Evolutionary conservation across 2,797 vertebrate species (phyloP).

Genomic region (Podarcis lilfordi): DNA sequence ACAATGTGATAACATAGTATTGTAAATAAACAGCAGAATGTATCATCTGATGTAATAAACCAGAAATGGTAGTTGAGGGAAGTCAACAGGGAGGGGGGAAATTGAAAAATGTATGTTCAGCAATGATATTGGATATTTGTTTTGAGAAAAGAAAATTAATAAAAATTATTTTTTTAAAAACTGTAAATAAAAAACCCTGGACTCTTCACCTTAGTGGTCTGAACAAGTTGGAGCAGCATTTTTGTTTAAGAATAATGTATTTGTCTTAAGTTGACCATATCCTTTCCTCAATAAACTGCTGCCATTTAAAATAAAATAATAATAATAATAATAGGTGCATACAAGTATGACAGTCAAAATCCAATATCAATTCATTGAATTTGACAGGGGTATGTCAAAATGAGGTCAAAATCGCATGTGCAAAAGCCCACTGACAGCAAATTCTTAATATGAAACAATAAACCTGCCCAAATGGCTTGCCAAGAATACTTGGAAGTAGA

Average conservation of each 20-base stretch:
- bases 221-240: not conserved
- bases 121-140: too few species aligned
- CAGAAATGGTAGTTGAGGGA: too few species aligned
- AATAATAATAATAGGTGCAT: constrained; percentile 18
- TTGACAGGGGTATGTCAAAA: constrained; percentile 14
- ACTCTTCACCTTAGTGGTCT: constrained; percentile 1
- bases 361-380: constrained; percentile 12
- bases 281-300: not conserved
- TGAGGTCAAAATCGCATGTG: constrained; percentile 29
- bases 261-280: not conserved
- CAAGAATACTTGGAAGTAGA: constrained; percentile 49
- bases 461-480: constrained; percentile 55
- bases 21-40: too few species aligned
- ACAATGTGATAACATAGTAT: too few species aligned
- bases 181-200: too few species aligned
- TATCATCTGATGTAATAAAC: too few species aligned
- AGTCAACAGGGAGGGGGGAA: too few species aligned
- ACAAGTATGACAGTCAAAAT: constrained; percentile 28
- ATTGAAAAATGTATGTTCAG: too few species aligned
- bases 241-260: not conserved
- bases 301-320: not conserved
- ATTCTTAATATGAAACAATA: constrained; percentile 50
- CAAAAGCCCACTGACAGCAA: not conserved
- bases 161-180: too few species aligned
- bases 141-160: too few species aligned